Evolutionary conservation across 1,140 invertebrate species (phyloP).

Genomic region (Megalopta genalis): DNA sequence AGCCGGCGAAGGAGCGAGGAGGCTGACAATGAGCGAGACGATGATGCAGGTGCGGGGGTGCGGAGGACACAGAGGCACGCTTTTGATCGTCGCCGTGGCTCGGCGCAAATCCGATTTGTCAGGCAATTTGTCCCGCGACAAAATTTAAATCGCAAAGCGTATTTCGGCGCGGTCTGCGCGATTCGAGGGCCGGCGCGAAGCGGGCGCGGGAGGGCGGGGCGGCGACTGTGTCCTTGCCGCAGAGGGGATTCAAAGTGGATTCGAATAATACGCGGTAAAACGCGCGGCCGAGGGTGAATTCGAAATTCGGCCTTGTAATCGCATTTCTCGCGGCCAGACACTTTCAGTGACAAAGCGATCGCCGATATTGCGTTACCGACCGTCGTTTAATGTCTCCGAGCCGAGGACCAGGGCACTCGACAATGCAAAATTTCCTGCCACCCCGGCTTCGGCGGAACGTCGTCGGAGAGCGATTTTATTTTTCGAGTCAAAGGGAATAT

Average conservation of each 20-base stretch:
- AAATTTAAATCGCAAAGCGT: conserved; percentile 79
- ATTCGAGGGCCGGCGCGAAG: neutral
- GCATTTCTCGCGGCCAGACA: conserved; percentile 68
- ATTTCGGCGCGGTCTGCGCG: conserved; percentile 41
- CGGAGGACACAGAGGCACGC: conserved; percentile 29
- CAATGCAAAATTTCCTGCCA: conserved; percentile 19
- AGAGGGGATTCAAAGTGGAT: conserved; percentile 73
- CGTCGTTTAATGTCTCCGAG: conserved; percentile 34
- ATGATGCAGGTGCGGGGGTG: too few relatives aligned
- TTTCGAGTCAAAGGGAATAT: neutral
- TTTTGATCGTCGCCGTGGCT: conserved; percentile 50
- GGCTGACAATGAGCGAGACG: neutral
- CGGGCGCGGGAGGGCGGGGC: neutral
- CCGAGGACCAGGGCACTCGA: neutral
- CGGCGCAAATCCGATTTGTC: conserved; percentile 75
- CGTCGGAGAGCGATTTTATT: neutral
- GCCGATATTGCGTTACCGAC: conserved; percentile 35
- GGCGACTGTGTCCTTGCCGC: conserved; percentile 67
- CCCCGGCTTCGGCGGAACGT: neutral
- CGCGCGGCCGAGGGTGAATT: conserved; percentile 75
- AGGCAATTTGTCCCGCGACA: conserved; percentile 77
- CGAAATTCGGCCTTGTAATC: conserved; percentile 74
- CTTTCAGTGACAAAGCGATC: conserved; percentile 48
- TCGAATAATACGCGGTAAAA: conserved; percentile 75
- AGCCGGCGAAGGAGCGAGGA: conserved; percentile 16